Conservation (phyloP, 1,140 invertebrate genomes). For the Ostrea edulis region DNA sequence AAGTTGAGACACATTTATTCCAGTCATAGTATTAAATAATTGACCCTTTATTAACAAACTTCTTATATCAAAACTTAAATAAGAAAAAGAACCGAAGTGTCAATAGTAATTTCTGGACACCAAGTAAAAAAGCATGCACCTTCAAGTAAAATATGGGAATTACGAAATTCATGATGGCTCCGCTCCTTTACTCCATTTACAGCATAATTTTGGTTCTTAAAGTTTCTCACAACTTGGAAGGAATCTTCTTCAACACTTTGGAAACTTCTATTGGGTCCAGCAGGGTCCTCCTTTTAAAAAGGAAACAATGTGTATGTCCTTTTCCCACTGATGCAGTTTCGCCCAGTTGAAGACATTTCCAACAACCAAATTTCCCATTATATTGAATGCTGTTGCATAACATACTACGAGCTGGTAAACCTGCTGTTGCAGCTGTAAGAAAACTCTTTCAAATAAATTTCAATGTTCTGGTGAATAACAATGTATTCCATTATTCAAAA, state of each 20-base stretch:
- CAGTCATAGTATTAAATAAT: neutral
- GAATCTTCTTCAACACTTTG: constrained; percentile 41
- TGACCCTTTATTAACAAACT: neutral
- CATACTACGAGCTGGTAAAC: constrained; percentile 52
- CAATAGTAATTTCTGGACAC: constrained; percentile 50
- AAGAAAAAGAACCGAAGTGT: constrained; percentile 48
- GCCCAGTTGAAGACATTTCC: constrained; percentile 53
- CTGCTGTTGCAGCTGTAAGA: constrained; percentile 45
- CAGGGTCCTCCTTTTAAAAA: constrained; percentile 34
- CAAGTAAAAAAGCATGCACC: constrained; percentile 59
- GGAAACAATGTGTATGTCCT: constrained; percentile 51
- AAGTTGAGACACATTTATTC: neutral
- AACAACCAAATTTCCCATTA: constrained; percentile 55
- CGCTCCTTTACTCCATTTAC: constrained; percentile 52
- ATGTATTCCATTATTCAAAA: constrained; percentile 5
- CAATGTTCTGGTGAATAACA: constrained; percentile 17
- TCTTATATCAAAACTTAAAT: neutral
- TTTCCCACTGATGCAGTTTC: constrained; percentile 45
- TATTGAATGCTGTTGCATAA: constrained; percentile 55
- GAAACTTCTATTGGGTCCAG: constrained; percentile 43
- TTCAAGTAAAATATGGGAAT: constrained; percentile 52
- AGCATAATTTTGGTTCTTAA: neutral
- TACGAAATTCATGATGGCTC: constrained; percentile 51
- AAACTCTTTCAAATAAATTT: constrained; percentile 43
- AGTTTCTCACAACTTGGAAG: neutral